phyloP scores from a whole-genome alignment of 2,113 vertebrate genomes.

The Neodon shergylaensis region DNA sequence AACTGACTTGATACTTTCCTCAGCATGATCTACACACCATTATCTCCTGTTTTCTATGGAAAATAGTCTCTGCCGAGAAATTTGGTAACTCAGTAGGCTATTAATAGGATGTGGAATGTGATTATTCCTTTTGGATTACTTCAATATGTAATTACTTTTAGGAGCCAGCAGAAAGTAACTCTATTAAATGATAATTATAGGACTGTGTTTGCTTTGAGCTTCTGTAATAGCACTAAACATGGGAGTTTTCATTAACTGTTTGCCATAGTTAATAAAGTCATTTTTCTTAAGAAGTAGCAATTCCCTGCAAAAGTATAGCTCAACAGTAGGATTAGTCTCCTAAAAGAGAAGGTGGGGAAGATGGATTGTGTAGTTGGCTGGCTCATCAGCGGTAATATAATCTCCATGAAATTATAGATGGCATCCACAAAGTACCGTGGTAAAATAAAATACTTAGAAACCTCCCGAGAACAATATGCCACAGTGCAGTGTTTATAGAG shows the following conservation, averaged over 20 bases:
- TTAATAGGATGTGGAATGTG: slow-evolving; percentile 85
- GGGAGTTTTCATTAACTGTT: slow-evolving; percentile 84
- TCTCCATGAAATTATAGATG: slow-evolving; percentile 17
- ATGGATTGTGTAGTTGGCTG: not conserved
- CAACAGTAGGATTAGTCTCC: slow-evolving; percentile 46
- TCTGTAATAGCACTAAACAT: slow-evolving; percentile 84
- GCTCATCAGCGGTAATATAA: slow-evolving; percentile 47
- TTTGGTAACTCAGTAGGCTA: slow-evolving; percentile 83
- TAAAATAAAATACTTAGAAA: not conserved
- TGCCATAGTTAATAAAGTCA: slow-evolving; percentile 85
- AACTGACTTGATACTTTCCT: slow-evolving; percentile 81
- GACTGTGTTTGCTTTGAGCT: slow-evolving; percentile 84
- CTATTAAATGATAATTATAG: slow-evolving; percentile 87
- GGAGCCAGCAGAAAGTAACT: slow-evolving; percentile 84
- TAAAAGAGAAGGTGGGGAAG: slow-evolving; percentile 43
- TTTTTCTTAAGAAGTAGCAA: slow-evolving; percentile 83
- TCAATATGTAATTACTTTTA: slow-evolving; percentile 88
- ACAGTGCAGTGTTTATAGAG: slow-evolving; percentile 16
- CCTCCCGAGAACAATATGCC: not conserved
- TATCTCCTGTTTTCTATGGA: slow-evolving; percentile 83
- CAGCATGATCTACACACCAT: slow-evolving; percentile 82
- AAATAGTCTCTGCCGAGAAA: slow-evolving; percentile 81
- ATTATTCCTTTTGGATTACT: slow-evolving; percentile 85
- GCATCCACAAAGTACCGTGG: rapidly evolving
- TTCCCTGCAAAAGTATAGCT: slow-evolving; percentile 74